Percentiles rank a stretch among this genome's conserved stretches.
Evolutionary conservation across 2,113 vertebrate species (phyloP).

Genomic region (Bambusicola thoracicus): DNA sequence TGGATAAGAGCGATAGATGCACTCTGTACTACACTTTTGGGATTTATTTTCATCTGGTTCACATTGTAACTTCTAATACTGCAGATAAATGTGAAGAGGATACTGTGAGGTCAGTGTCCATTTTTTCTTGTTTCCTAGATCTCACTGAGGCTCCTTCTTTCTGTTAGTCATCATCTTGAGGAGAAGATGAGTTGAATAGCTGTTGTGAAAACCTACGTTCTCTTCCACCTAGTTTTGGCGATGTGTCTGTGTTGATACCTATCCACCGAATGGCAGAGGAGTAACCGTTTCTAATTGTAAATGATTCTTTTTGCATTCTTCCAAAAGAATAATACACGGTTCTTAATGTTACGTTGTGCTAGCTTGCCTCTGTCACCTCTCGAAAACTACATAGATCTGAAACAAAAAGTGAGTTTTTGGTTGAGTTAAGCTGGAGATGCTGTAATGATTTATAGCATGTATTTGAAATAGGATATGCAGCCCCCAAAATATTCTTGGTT

Average conservation of each 20-base stretch:
- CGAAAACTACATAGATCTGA: background rate
- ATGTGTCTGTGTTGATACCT: background rate
- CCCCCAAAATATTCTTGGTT: background rate
- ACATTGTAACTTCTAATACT: background rate
- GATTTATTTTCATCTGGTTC: background rate
- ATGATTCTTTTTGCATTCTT: background rate
- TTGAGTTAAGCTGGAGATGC: background rate
- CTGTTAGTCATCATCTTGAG: background rate
- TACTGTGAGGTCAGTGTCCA: background rate
- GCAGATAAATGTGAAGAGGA: background rate
- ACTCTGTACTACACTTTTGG: background rate
- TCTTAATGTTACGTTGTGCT: rapidly evolving
- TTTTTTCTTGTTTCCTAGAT: background rate
- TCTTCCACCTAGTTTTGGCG: background rate
- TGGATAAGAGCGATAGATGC: background rate
- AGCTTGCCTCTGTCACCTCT: background rate
- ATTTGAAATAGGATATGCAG: background rate
- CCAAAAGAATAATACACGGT: background rate
- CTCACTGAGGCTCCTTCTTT: background rate
- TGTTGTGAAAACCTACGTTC: rapidly evolving
- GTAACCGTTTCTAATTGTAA: background rate
- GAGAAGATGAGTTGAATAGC: background rate
- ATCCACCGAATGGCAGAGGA: background rate
- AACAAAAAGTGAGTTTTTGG: background rate
- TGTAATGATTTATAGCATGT: background rate